Base-by-base conservation (phyloP, 2,113 vertebrate species). In the Okapia johnstoni region DNA sequence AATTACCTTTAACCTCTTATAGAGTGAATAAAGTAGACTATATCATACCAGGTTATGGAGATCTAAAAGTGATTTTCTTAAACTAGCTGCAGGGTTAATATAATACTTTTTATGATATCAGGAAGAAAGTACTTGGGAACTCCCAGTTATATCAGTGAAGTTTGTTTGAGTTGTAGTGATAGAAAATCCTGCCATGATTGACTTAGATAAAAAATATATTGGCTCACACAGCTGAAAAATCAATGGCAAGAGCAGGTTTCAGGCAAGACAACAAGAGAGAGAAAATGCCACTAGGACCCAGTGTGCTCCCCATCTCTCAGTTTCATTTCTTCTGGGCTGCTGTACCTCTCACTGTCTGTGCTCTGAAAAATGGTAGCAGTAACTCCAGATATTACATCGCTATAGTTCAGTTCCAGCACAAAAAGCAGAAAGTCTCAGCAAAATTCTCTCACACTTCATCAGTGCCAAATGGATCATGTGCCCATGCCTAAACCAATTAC, bases 121-220 rank as follows among this genome's bases (percentile, higher is more conserved):
- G 28, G 58, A 80, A 88, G 14, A 88, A 90, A 57, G 90, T 90
- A 61, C 5, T 85, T 81, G 58, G 36, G 52, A 54, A 88, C 73
- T 81, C 13, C 7, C 40, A 43, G 21, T 28, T 81, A 43, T 43
- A 23, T 6, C 54, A 95, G 50, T 55, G 43, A 95, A 85, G 8
- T 2, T 48, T 83, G 33, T 92, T 55, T 40, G 14, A 25, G 81
- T n/a, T n/a, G 33, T 58, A 36, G 46, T 80, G 54, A 60, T 36
- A 87, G 79, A 90, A 90, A 88, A 26, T 48, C 40, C 76, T 88
- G 73, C 21, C 43, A 23, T 52, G 55, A 90, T 26, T 54, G 11
- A 76, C 33, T 80, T 85, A 17, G 63, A 6, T 73, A 88, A 85
- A 52, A 52, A 36, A 46, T 36, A 61, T 40, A 61, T 52, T 61